Evolutionary conservation across 2,888 invertebrate species (phyloP).

Genomic region (Acanthosepion pharaonis): DNA sequence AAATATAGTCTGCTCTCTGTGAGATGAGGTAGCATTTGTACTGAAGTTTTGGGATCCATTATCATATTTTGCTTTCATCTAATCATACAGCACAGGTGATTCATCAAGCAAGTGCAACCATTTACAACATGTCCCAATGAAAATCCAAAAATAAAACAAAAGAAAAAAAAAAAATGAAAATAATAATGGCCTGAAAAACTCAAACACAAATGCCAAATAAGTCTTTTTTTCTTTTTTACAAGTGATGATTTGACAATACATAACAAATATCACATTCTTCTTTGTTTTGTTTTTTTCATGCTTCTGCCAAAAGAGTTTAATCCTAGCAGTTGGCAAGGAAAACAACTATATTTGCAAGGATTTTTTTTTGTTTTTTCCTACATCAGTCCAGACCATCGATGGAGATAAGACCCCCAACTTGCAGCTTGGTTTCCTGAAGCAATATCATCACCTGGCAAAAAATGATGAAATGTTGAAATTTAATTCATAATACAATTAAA

Average conservation of each 20-base stretch:
- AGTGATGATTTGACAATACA: not conserved
- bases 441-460: slow-evolving; percentile 63
- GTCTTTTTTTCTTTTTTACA: not conserved
- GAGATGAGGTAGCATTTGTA: not conserved
- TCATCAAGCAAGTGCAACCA: not conserved
- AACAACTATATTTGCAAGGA: not conserved
- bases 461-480: not conserved
- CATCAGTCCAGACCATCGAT: slow-evolving; percentile 71
- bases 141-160: not conserved
- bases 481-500: not conserved
- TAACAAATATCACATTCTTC: not conserved
- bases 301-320: not conserved
- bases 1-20: not conserved
- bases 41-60: not conserved
- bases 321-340: not conserved
- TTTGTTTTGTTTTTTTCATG: not conserved
- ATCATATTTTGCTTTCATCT: not conserved
- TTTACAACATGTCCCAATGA: not conserved
- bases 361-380: not conserved
- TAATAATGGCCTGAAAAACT: not conserved
- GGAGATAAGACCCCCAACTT: slow-evolving; percentile 72
- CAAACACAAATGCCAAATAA: not conserved
- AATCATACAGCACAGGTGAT: not conserved
- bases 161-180: not conserved
- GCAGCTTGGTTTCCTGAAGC: slow-evolving; percentile 51